phyloP scores from a whole-genome alignment of 2,888 invertebrate species.

The Patella caerulea region DNA sequence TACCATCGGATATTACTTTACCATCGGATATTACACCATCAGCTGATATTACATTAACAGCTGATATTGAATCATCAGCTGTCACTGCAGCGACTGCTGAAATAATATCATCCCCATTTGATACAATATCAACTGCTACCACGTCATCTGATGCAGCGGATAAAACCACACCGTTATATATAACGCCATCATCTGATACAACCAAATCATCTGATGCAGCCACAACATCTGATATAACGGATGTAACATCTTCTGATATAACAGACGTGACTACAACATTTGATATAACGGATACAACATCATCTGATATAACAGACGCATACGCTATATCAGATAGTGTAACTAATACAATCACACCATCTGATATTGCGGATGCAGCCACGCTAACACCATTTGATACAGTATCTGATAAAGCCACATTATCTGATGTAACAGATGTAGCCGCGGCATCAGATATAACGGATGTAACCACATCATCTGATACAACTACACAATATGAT shows the following conservation, averaged over 20 bases:
- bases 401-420: not conserved
- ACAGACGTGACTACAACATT: not conserved
- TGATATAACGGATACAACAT: not conserved
- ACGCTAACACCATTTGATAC: not conserved
- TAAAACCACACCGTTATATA: too few species aligned
- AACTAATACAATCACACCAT: not conserved
- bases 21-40: too few species aligned
- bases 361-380: not conserved
- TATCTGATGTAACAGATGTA: not conserved
- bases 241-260: too few species aligned
- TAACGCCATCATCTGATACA: not conserved
- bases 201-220: not conserved
- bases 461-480: not conserved
- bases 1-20: too few species aligned
- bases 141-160: too few species aligned
- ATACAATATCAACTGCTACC: too few species aligned
- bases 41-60: too few species aligned
- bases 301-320: not conserved
- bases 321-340: not conserved
- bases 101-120: too few species aligned
- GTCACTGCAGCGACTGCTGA: too few species aligned
- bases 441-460: not conserved
- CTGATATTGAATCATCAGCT: too few species aligned
- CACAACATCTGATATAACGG: not conserved
- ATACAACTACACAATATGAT: not conserved